Base-by-base conservation (phyloP, 2,113 vertebrate genomes). In the Callocephalon fimbriatum region DNA sequence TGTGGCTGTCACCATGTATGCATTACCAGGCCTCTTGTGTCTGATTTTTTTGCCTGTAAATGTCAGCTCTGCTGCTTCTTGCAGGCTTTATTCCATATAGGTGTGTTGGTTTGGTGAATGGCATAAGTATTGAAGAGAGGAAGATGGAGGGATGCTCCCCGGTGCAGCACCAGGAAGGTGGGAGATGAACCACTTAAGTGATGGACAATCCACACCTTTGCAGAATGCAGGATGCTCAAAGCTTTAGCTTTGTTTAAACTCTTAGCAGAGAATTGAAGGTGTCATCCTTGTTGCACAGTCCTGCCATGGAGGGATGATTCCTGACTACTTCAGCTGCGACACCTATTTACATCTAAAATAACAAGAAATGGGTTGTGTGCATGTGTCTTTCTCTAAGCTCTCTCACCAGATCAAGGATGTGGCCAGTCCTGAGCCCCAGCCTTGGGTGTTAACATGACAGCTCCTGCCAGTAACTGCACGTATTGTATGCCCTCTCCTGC, bases 131-230 rank as follows among this genome's bases (percentile, higher is more conserved):
- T 56, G 71, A 48, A 76, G 76, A 86, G 58, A 32, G 80, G 67
- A 70, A 73, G 29, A 32, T 23, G 53, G 44, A 89, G 29, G 48
- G 35, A 27, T 83, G 51, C 37, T 75, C 8, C 32, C 6, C 19
- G 0, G 0, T 32, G 40, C 63, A 86, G 58, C 67, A 51, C 62
- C 63, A 65, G 58, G 48, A 62, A 16, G 16, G 3, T 68, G 86
- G 89, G 48, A 92, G 48, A 13, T 73, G 72, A 68, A 48, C 78
- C 47, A 51, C 51, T 85, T 50, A 82, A 78, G 40, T 62, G 66
- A 16, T n/a, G 47, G 42, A 37, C 0, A 4, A 15, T 78, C 42
- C 71, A 45, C 44, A 48, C 37, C 31, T 77, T 51, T 88, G 18
- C 75, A 71, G 74, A 82, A 48, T 0, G 0, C 22, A 31, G 11